Conservation (phyloP, 2,797 vertebrate species). For the Periparus ater region DNA sequence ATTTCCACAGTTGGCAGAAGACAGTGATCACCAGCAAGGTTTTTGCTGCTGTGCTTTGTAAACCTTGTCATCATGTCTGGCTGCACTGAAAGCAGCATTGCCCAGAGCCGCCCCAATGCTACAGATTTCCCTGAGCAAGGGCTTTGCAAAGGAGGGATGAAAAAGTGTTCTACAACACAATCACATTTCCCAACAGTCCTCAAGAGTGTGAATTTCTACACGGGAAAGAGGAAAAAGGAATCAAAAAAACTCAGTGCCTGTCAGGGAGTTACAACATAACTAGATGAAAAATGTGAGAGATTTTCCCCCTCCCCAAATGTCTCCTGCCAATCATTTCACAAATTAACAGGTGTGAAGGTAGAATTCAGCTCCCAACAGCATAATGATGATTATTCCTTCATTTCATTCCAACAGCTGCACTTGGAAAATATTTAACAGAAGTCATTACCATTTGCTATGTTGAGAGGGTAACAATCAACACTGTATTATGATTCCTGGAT, state of each 20-base stretch:
- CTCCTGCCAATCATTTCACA: background rate
- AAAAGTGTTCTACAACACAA: background rate
- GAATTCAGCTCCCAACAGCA: background rate
- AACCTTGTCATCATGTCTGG: background rate
- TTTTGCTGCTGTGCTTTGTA: background rate
- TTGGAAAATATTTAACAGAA: background rate
- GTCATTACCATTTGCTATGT: background rate
- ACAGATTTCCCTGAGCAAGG: background rate
- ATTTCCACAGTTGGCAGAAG: background rate
- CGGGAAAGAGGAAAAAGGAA: background rate
- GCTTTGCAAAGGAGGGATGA: background rate
- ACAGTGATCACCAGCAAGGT: accelerated
- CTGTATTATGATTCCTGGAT: background rate
- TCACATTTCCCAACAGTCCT: background rate
- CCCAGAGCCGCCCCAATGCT: accelerated
- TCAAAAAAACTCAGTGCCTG: accelerated
- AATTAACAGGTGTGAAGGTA: background rate
- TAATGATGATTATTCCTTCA: background rate
- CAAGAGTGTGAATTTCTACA: background rate
- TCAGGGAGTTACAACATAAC: background rate
- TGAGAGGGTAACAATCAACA: background rate
- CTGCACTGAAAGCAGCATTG: accelerated
- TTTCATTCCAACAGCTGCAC: background rate
- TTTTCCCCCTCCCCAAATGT: background rate
- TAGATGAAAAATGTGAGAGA: background rate